These are phyloP conservation scores for Lochmaea capreae DNA, from an alignment of 2,888 invertebrate species.

Conservation along the genomic window DNA sequence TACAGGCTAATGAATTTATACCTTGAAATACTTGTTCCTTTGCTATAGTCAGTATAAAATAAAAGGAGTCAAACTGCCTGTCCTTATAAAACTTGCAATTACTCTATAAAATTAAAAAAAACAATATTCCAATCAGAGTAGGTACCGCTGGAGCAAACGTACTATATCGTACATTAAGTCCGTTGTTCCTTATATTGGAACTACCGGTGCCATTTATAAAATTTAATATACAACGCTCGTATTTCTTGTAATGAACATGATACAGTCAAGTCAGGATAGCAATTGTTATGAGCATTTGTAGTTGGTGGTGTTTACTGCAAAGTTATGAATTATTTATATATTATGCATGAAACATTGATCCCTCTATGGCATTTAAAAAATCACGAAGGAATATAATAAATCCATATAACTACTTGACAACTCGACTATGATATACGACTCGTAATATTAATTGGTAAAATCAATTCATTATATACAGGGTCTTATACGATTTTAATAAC, in stretches of 20 bases:
- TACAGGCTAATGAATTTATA: too few species aligned
- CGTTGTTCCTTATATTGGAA: conserved; percentile 39
- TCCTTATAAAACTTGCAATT: too few species aligned
- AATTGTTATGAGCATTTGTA: conserved; percentile 49
- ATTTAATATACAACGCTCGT: conserved; percentile 49
- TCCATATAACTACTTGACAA: conserved; percentile 26
- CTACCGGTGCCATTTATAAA: conserved; percentile 44
- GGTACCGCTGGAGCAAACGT: conserved; percentile 29
- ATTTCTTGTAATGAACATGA: conserved; percentile 47
- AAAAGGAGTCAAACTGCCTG: too few species aligned
- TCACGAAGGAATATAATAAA: conserved; percentile 29
- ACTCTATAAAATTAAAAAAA: neutral
- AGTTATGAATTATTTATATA: conserved; percentile 45
- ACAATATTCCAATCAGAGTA: neutral
- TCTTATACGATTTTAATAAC: neutral
- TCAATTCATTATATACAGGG: conserved; percentile 11
- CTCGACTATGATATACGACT: conserved; percentile 22
- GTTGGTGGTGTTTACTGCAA: conserved; percentile 43
- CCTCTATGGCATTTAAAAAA: conserved; percentile 41
- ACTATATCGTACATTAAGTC: conserved; percentile 19
- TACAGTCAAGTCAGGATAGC: conserved; percentile 50
- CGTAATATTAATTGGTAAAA: conserved; percentile 11
- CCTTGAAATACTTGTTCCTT: too few species aligned
- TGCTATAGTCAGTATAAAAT: too few species aligned
- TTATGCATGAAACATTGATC: conserved; percentile 42